Conservation (phyloP, 2,113 vertebrate genomes). For the Brachypteracias leptosomus region DNA sequence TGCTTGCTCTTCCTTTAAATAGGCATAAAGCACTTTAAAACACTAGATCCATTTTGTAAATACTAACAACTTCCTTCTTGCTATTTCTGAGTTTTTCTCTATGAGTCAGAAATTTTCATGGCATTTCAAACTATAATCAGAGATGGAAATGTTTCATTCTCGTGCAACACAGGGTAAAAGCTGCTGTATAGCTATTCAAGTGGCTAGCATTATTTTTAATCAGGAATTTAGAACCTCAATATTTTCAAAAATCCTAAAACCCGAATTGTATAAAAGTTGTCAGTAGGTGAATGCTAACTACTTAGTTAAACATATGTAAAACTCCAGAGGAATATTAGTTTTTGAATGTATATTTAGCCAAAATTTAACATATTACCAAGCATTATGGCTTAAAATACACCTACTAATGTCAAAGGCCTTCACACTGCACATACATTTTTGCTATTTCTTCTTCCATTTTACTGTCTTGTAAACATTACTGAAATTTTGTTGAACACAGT, state of each 20-base stretch:
- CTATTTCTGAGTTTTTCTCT: not conserved
- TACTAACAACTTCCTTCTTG: conserved; percentile 3
- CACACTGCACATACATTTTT: not conserved
- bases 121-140: not conserved
- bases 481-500: not conserved
- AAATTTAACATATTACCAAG: not conserved
- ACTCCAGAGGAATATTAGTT: not conserved
- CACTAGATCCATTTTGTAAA: not conserved
- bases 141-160: not conserved
- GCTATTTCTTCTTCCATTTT: not conserved
- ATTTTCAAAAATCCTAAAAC: not conserved
- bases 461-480: not conserved
- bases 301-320: not conserved
- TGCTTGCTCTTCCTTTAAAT: conserved; percentile 19
- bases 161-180: not conserved
- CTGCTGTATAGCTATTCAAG: not conserved
- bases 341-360: not conserved
- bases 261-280: not conserved
- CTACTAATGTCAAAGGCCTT: not conserved
- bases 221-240: not conserved
- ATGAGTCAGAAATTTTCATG: not conserved
- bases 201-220: not conserved
- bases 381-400: not conserved
- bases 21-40: not conserved
- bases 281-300: not conserved